Conservation (phyloP, 1,140 invertebrate genomes). For the Apis cerana region DNA sequence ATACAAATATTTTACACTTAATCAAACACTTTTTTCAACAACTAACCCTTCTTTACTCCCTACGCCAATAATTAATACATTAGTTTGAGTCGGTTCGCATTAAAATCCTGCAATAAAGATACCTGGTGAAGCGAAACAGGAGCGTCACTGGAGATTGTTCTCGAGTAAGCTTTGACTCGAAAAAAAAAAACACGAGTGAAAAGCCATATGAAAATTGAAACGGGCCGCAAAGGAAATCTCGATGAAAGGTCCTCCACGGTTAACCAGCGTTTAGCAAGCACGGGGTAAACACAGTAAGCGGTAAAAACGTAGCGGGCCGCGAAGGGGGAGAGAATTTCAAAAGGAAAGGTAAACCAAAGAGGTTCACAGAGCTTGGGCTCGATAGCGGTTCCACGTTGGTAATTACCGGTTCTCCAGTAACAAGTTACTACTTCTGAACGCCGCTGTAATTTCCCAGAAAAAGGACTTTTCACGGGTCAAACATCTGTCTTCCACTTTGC, state of each 20-base stretch:
- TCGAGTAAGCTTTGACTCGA: neutral
- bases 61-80: too few species aligned
- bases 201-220: constrained; percentile 38
- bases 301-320: constrained; percentile 49
- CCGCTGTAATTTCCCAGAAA: constrained; percentile 57
- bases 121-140: too few species aligned
- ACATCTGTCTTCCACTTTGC: constrained; percentile 35
- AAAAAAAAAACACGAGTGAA: constrained; percentile 24
- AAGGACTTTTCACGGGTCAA: constrained; percentile 52
- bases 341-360: constrained; percentile 66
- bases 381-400: constrained; percentile 57
- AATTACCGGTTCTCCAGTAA: constrained; percentile 63
- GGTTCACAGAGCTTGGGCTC: constrained; percentile 52
- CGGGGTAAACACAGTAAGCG: constrained; percentile 57
- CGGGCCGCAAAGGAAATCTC: constrained; percentile 36
- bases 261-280: constrained; percentile 49
- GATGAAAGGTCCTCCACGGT: constrained; percentile 44
- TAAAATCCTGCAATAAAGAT: too few species aligned
- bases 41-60: too few species aligned
- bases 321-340: constrained; percentile 51
- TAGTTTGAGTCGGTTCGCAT: too few species aligned
- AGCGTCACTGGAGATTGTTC: constrained; percentile 4
- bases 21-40: too few species aligned
- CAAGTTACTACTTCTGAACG: constrained; percentile 54
- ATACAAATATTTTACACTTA: too few species aligned